phyloP scores from a whole-genome alignment of 2,113 vertebrate genomes.

The Ciconia stormi region DNA sequence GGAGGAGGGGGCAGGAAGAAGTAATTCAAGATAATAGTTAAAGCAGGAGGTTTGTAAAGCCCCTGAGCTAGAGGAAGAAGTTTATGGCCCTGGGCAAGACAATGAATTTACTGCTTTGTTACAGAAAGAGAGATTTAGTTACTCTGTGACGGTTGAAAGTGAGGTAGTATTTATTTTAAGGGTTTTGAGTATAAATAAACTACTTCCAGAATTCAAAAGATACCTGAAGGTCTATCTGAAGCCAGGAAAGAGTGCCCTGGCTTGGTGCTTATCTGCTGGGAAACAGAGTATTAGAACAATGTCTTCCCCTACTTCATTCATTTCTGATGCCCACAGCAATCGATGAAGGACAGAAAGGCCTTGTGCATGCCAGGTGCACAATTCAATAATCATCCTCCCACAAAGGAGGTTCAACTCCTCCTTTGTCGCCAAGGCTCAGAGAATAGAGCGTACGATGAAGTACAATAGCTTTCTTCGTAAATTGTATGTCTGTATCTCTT shows the following conservation, averaged over 20 bases:
- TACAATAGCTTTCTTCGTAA: neutral
- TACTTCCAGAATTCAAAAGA: neutral
- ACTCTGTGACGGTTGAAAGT: neutral
- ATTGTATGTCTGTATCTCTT: neutral
- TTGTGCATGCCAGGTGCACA: slow-evolving; percentile 17
- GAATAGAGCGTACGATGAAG: neutral
- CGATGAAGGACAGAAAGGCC: slow-evolving; percentile 17
- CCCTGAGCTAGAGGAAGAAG: neutral
- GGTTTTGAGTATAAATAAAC: slow-evolving; percentile 6
- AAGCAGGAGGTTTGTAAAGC: neutral
- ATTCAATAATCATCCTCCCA: slow-evolving; percentile 13
- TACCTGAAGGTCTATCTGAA: neutral
- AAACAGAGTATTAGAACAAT: neutral
- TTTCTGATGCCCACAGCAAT: slow-evolving; percentile 27
- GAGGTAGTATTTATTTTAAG: slow-evolving; percentile 17
- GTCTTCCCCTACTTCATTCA: neutral
- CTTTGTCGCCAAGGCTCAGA: slow-evolving; percentile 1
- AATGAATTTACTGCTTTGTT: neutral
- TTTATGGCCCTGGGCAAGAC: neutral
- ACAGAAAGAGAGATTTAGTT: neutral
- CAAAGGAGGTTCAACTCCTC: neutral
- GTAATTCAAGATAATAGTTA: neutral
- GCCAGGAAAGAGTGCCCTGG: neutral
- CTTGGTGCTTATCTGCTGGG: neutral
- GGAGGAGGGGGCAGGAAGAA: neutral